Evolutionary conservation across 2,888 invertebrate genomes (phyloP).

Genomic region (Melitaea athalia): DNA sequence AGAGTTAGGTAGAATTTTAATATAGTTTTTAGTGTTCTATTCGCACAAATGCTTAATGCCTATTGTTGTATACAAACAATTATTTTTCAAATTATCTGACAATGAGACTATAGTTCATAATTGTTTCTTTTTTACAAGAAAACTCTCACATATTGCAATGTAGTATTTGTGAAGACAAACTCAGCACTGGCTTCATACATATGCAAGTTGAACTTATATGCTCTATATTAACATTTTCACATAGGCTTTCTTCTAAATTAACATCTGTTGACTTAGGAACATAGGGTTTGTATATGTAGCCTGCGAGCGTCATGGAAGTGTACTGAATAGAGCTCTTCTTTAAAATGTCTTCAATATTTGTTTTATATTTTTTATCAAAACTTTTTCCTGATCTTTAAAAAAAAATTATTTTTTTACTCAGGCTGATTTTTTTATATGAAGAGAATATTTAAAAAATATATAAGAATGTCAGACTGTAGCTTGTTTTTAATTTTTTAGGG

Average conservation of each 20-base stretch:
- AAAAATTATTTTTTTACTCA: not conserved
- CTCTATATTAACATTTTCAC: conserved; percentile 18
- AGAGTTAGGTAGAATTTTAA: not conserved
- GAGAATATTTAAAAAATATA: too few species aligned
- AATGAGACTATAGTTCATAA: not conserved
- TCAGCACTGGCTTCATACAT: conserved; percentile 4
- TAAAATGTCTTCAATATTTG: conserved; percentile 17
- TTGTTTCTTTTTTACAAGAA: not conserved
- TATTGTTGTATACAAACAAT: too few species aligned
- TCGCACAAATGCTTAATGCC: too few species aligned
- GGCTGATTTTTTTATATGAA: not conserved
- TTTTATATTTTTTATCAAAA: conserved; percentile 13
- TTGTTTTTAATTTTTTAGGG: too few species aligned
- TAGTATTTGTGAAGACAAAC: conserved; percentile 16
- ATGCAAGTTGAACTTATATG: conserved; percentile 17
- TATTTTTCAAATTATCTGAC: not conserved
- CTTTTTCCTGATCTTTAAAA: conserved; percentile 22
- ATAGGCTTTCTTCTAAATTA: conserved; percentile 18
- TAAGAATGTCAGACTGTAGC: not conserved
- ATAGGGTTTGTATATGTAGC: conserved; percentile 32
- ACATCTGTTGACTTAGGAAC: conserved; percentile 8
- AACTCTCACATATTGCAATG: conserved; percentile 22
- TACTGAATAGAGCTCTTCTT: conserved; percentile 21
- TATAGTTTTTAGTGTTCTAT: too few species aligned
- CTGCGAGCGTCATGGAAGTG: conserved; percentile 32